These are phyloP conservation scores for Rhynchonycteris naso DNA, from an alignment of 2,797 vertebrate species.

Conservation along the genomic window DNA sequence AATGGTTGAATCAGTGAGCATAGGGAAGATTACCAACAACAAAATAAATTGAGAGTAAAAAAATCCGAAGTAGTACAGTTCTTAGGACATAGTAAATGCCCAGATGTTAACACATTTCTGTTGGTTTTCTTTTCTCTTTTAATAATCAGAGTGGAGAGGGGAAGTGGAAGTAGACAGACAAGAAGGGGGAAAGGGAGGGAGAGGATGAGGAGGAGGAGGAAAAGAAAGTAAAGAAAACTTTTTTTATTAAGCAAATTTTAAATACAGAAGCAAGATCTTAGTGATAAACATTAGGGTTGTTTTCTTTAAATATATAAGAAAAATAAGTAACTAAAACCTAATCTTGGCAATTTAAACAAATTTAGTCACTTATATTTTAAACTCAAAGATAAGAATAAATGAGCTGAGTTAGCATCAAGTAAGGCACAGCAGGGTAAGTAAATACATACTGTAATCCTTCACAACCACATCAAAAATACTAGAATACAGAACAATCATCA, in stretches of 20 bases:
- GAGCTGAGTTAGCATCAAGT: neutral
- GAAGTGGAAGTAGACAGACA: neutral
- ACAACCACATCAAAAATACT: neutral
- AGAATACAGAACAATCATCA: neutral
- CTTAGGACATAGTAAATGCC: neutral
- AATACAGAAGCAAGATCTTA: conserved; percentile 31
- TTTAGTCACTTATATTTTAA: conserved; percentile 41
- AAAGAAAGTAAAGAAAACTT: neutral
- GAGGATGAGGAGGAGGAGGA: neutral
- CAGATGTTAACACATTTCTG: neutral
- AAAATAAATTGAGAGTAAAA: neutral
- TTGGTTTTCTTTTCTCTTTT: neutral
- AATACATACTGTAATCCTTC: neutral
- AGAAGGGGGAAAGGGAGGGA: neutral
- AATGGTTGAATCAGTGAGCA: neutral
- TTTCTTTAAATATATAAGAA: neutral
- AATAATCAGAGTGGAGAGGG: neutral
- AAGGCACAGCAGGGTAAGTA: neutral
- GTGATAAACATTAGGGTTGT: neutral
- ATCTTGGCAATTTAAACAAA: neutral
- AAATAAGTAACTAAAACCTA: conserved; percentile 31
- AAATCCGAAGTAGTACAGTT: neutral
- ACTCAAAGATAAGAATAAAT: conserved; percentile 6
- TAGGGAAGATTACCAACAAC: neutral
- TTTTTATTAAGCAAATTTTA: neutral